Percentiles rank a stretch among this genome's conserved stretches.
Conservation (phyloP, 2,113 vertebrate species). For the Limnothrissa miodon region DNA sequence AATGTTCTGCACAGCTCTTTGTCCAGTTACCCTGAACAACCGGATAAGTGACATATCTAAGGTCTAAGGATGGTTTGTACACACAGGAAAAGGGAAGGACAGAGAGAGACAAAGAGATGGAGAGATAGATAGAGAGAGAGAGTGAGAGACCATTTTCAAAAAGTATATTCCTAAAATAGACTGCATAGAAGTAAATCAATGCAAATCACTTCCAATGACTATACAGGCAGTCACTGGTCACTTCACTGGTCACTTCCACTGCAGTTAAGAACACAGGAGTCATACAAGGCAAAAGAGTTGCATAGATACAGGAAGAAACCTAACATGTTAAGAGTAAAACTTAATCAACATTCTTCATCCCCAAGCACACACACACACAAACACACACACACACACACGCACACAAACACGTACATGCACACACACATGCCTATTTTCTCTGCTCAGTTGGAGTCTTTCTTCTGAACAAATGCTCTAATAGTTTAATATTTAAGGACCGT, state of each 20-base stretch:
- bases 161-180: too few relatives aligned
- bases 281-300: neutral
- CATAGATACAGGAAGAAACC: neutral
- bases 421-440: neutral
- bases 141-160: neutral
- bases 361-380: neutral
- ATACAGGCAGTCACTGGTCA: too few relatives aligned
- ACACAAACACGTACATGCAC: neutral
- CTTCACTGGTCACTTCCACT: too few relatives aligned
- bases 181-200: too few relatives aligned
- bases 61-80: neutral
- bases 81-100: neutral
- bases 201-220: too few relatives aligned
- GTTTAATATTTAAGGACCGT: constrained; percentile 25
- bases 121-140: neutral
- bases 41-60: constrained; percentile 16
- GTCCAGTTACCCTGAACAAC: neutral
- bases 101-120: neutral
- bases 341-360: too few relatives aligned
- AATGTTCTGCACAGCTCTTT: neutral
- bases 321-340: neutral
- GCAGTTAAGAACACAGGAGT: neutral
- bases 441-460: neutral
- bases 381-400: neutral
- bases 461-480: neutral